Percentiles rank a stretch among this genome's conserved stretches.
Conservation (phyloP, 2,888 invertebrate genomes). For the Cryptus viduatorius region DNA sequence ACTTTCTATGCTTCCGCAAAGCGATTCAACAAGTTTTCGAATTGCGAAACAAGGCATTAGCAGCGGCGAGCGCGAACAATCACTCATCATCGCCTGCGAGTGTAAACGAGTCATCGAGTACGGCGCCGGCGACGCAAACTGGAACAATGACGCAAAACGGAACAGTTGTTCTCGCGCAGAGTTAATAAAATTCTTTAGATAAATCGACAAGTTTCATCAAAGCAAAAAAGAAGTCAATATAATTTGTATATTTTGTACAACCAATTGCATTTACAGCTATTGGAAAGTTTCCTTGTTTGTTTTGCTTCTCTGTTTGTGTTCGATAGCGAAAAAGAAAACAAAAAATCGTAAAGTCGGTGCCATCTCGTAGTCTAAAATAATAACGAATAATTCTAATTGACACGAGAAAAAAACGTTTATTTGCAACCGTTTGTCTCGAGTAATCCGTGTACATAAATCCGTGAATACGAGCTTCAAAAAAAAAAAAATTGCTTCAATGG, state of each 20-base stretch:
- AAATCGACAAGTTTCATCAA: slow-evolving; percentile 5
- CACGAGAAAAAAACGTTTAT: slow-evolving; percentile 40
- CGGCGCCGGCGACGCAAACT: slow-evolving; percentile 75
- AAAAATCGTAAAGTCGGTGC: slow-evolving; percentile 53
- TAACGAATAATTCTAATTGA: slow-evolving; percentile 40
- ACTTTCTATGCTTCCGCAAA: slow-evolving; percentile 98
- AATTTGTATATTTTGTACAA: slow-evolving; percentile 59
- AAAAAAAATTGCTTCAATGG: slow-evolving; percentile 5
- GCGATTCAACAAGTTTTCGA: slow-evolving; percentile 99
- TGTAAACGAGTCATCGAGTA: slow-evolving; percentile 78
- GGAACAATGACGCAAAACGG: slow-evolving; percentile 78
- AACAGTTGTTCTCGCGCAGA: slow-evolving; percentile 77
- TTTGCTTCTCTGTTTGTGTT: slow-evolving; percentile 13
- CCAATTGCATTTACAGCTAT: slow-evolving; percentile 57
- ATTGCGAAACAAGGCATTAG: slow-evolving; percentile 90
- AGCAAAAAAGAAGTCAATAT: slow-evolving; percentile 31
- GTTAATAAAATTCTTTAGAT: slow-evolving; percentile 71
- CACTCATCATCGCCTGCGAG: slow-evolving; percentile 79
- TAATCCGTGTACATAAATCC: slow-evolving; percentile 52
- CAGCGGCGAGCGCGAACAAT: slow-evolving; percentile 81
- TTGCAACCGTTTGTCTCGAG: slow-evolving; percentile 24
- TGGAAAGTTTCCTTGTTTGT: slow-evolving; percentile 14
- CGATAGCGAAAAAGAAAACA: slow-evolving; percentile 7
- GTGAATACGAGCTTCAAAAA: slow-evolving; percentile 52
- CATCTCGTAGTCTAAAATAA: slow-evolving; percentile 48